These are phyloP conservation scores for Myotis vivesi DNA, from an alignment of 2,797 vertebrate genomes.

Conservation along the genomic window DNA sequence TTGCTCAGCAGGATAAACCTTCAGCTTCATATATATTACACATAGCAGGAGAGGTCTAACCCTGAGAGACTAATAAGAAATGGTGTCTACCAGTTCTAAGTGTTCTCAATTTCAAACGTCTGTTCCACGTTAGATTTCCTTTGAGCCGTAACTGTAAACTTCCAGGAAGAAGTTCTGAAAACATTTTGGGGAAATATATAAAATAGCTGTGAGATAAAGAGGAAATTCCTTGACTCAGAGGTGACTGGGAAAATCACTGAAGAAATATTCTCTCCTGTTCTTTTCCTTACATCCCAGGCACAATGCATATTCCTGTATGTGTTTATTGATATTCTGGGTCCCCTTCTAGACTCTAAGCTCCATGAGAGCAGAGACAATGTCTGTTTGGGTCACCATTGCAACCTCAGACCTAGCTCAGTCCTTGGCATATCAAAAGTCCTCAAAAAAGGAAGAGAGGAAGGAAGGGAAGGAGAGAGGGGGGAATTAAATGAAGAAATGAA, in stretches of 20 bases:
- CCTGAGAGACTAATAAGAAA: not conserved
- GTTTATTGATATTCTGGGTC: not conserved
- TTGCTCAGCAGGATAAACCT: constrained; percentile 24
- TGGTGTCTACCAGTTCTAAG: not conserved
- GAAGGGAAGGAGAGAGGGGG: not conserved
- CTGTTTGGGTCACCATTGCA: not conserved
- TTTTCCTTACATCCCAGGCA: not conserved
- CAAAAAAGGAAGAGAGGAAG: not conserved
- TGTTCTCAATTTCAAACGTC: not conserved
- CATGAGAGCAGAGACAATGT: not conserved
- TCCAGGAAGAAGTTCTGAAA: constrained; percentile 1
- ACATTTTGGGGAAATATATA: not conserved
- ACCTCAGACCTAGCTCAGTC: not conserved
- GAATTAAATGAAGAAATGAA: not conserved
- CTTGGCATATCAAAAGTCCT: not conserved
- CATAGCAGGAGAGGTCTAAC: not conserved
- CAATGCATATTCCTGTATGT: no score
- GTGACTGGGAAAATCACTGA: not conserved
- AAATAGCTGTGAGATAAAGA: not conserved
- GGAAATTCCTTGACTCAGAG: not conserved
- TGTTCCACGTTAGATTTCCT: constrained; percentile 47
- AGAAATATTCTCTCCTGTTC: not conserved
- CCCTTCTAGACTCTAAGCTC: not conserved
- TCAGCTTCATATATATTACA: not conserved
- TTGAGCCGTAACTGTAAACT: constrained; percentile 30